A percentile compares a stretch with the other conserved stretches of the same genome.
phyloP scores from a whole-genome alignment of 2,888 invertebrate genomes.

The Auanema freiburgensis region DNA sequence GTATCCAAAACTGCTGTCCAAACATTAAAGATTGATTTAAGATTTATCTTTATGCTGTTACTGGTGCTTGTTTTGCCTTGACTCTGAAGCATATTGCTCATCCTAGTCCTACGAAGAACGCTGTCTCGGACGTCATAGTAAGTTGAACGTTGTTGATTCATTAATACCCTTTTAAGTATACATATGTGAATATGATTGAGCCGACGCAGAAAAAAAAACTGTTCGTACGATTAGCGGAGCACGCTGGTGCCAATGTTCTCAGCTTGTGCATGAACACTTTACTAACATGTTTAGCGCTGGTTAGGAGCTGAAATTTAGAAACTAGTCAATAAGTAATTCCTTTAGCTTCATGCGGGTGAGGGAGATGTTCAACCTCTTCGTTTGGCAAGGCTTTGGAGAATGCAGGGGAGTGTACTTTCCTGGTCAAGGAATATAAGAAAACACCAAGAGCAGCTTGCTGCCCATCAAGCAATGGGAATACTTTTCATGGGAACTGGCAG shows the following conservation, averaged over 20 bases:
- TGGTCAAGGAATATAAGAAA: constrained; percentile 72
- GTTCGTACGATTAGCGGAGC: constrained; percentile 1
- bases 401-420: constrained; percentile 9
- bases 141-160: too few relatives aligned
- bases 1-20: constrained; percentile 11
- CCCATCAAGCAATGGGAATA: constrained; percentile 91
- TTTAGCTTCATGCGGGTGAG: constrained; percentile 75
- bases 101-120: background rate
- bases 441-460: constrained; percentile 89
- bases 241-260: constrained; percentile 83
- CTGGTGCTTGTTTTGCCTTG: constrained; percentile 89
- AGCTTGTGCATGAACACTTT: constrained; percentile 85
- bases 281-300: constrained; percentile 80
- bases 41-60: constrained; percentile 92
- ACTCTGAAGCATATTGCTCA: constrained; percentile 87
- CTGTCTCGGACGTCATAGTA: constrained; percentile 6
- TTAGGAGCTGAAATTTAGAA: constrained; percentile 61
- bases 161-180: background rate
- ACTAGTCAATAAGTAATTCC: background rate
- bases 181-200: background rate
- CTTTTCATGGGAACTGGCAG: constrained; percentile 91
- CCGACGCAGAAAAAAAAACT: background rate
- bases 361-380: constrained; percentile 83
- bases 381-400: constrained; percentile 80
- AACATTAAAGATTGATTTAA: constrained; percentile 19